Evolutionary conservation across 1,140 invertebrate species (phyloP).

Genomic region (Neodiprion pinetum): DNA sequence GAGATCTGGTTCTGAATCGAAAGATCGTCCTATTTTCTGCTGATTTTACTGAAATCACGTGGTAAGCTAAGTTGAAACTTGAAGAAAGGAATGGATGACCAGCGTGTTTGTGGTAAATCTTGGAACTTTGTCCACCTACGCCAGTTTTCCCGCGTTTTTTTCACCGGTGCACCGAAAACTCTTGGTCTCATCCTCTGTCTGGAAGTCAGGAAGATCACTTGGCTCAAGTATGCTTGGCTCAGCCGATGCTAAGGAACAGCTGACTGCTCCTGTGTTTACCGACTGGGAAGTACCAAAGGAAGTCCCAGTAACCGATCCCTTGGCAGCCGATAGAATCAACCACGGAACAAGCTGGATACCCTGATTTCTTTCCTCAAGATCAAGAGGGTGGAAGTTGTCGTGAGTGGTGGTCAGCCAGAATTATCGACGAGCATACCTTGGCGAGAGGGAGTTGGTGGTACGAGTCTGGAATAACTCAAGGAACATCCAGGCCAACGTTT

Average conservation of each 20-base stretch:
- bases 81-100: too few species aligned
- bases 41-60: too few species aligned
- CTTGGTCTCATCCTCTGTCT: background rate
- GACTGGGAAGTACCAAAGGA: background rate
- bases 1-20: too few species aligned
- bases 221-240: background rate
- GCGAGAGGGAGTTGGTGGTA: background rate
- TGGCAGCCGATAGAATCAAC: constrained; percentile 6
- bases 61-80: too few species aligned
- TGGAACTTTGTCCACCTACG: background rate
- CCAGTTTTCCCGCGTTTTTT: background rate
- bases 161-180: background rate
- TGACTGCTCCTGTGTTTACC: constrained; percentile 3
- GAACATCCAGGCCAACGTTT: too few species aligned
- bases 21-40: too few species aligned
- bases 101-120: background rate
- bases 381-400: background rate
- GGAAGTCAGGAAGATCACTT: background rate
- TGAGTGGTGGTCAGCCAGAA: background rate
- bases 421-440: background rate
- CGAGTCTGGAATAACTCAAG: too few species aligned
- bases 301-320: background rate
- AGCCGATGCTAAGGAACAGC: constrained; percentile 3
- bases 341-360: background rate
- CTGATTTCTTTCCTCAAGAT: background rate